Evolutionary conservation across 2,888 invertebrate genomes (phyloP), one percentile per base, ranked within the genome.

Genomic region (Dolomedes plantarius): DNA sequence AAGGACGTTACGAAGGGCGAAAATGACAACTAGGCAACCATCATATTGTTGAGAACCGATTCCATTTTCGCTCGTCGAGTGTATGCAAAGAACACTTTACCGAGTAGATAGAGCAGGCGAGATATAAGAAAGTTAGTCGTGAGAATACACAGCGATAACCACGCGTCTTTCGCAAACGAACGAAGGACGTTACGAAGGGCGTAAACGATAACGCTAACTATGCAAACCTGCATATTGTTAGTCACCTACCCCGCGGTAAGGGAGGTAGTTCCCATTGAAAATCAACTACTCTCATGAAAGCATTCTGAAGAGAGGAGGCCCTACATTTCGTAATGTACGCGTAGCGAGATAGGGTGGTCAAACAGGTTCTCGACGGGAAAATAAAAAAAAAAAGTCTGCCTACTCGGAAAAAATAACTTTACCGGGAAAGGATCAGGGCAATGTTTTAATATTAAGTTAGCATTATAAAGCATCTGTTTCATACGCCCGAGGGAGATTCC

Each of bases 291-390:
- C 23, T 56, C 16, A 16, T 7, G 36, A 46, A 46, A 46, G 46
- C 9, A 36, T 7, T 7, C 9, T n/a, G 2, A 46, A n/a, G n/a
- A n/a, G n/a, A n/a, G n/a, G 56, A 23, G 56, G 19, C 16, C 23
- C 56, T 56, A 56, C 23, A 56, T 56, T 46, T 56, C 23, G 56
- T 56, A 56, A 56, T 7, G 56, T 56, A 56, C 56, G 56, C 19
- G 56, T 56, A 56, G 56, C 56, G 23, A 19, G 56, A 23, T 5
- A 1, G 23, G 56, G 23, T 56, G 56, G 56, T 56, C 56, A 56
- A 56, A 56, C 56, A 23, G 56, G 56, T 56, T 56, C 23, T 56
- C 23, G 23, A 46, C 16, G 2, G 46, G 13, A 46, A 16, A 46
- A 46, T 46, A 16, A 46, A 46, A 46, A 46, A 46, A 16, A 46